Conservation (phyloP, 2,113 vertebrate genomes). For the Elephas maximus region DNA sequence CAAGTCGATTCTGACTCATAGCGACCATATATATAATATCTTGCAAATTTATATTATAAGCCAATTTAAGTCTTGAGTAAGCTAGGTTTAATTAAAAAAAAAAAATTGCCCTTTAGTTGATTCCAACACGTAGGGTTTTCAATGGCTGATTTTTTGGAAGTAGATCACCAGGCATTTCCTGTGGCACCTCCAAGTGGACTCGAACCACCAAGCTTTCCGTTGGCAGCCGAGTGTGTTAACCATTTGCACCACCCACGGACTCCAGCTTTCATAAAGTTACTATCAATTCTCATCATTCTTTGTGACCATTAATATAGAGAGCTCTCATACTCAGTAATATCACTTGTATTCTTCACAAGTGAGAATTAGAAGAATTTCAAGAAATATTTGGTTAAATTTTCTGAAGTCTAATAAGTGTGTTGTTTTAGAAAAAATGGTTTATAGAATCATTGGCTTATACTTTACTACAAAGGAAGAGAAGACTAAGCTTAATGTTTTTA, state of each 20-base stretch:
- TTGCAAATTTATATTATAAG: background rate
- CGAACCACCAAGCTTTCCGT: too few species aligned
- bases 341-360: background rate
- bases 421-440: background rate
- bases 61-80: background rate
- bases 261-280: background rate
- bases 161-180: too few species aligned
- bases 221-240: too few species aligned
- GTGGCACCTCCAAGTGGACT: too few species aligned
- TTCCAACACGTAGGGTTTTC: too few species aligned
- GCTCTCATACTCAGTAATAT: background rate
- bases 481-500: background rate
- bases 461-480: background rate
- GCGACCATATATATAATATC: background rate
- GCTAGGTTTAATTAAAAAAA: background rate
- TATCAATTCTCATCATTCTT: background rate
- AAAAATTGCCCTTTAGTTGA: too few species aligned
- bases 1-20: too few species aligned
- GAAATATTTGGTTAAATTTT: background rate
- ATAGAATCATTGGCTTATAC: background rate
- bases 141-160: too few species aligned
- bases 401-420: background rate
- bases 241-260: too few species aligned
- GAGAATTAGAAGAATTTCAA: background rate
- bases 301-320: background rate